Evolutionary conservation across 2,888 invertebrate species (phyloP).

Genomic region (Nephrocerus scutellatus): DNA sequence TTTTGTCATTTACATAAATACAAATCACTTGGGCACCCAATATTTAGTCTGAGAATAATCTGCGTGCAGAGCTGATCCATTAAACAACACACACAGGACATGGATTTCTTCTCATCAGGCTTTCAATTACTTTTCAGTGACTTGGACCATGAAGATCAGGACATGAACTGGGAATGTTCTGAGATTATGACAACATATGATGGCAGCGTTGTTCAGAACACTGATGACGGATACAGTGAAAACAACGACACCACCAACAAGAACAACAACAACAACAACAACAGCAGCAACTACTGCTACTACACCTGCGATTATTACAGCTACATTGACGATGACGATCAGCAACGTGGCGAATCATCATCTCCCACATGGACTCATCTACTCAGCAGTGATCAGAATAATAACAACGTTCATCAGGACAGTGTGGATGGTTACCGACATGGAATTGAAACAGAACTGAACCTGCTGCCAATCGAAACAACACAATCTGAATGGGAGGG

Average conservation of each 20-base stretch:
- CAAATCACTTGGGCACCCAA: too few species aligned
- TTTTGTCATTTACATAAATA: too few species aligned
- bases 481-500: constrained; percentile 40
- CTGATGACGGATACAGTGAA: too few species aligned
- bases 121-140: constrained; percentile 46
- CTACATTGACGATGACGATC: constrained; percentile 16
- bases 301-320: constrained; percentile 21
- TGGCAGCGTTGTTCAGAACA: not conserved
- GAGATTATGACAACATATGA: too few species aligned
- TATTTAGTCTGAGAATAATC: too few species aligned
- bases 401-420: constrained; percentile 17
- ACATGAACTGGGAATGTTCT: constrained; percentile 2
- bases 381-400: too few species aligned
- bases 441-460: constrained; percentile 21
- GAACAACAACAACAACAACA: too few species aligned
- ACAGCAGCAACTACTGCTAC: constrained; percentile 9
- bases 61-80: too few species aligned
- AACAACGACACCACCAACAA: too few species aligned
- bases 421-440: constrained; percentile 15
- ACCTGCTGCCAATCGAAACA: constrained; percentile 18
- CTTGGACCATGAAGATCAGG: constrained; percentile 30
- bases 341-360: constrained; percentile 13
- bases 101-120: constrained; percentile 47
- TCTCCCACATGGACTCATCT: too few species aligned
- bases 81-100: too few species aligned